Base-by-base conservation (phyloP, 2,113 vertebrate genomes). In the Aptenodytes forsteri region DNA sequence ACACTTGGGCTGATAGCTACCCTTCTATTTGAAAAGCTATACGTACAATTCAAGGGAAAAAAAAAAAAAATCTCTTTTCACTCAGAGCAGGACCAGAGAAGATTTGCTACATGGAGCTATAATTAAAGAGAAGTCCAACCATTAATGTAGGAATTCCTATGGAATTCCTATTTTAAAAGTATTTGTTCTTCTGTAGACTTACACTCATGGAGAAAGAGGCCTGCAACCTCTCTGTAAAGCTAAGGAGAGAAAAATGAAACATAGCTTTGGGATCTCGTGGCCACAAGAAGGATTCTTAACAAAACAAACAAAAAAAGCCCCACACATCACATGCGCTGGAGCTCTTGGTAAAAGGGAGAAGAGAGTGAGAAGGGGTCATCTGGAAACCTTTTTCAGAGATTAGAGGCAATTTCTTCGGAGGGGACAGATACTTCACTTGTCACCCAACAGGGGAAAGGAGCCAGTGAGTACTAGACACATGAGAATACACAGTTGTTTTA, bases 341-440 rank as follows among this genome's bases (percentile, higher is more conserved):
- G 76, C n/a, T 80, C 54, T 58, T 27, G 40, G 36, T 65, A 70
- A 83, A 79, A 49, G 7, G 30, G 54, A 38, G n/a, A 20, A 54
- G 11, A 18, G 11, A 22, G 79, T 61, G 26, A 90, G 46, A 79
- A 83, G 76, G 79, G 85, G 82, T 94, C 82, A 97, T 86, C 90
- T 88, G 82, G 82, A 93, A 96, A 88, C 22, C 71, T 94, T 89
- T 90, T 81, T 54, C 95, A 93, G 90, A 93, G 87, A 97, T 97
- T 80, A 94, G 72, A 93, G 69, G 73, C 56, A 82, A 26, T 72
- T 91, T 90, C 82, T 93, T 91, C 64, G 95, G 65, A 94, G 71
- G 46, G 70, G 69, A 91, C 79, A 90, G 91, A 94, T 59, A 70
- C 27, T 87, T 90, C 62, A 71, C 69, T 93, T 96, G 93, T 96